Evolutionary conservation across 2,113 vertebrate species (phyloP), one percentile per base, ranked within the genome.

Genomic region (Erythrocercus mccallii): DNA sequence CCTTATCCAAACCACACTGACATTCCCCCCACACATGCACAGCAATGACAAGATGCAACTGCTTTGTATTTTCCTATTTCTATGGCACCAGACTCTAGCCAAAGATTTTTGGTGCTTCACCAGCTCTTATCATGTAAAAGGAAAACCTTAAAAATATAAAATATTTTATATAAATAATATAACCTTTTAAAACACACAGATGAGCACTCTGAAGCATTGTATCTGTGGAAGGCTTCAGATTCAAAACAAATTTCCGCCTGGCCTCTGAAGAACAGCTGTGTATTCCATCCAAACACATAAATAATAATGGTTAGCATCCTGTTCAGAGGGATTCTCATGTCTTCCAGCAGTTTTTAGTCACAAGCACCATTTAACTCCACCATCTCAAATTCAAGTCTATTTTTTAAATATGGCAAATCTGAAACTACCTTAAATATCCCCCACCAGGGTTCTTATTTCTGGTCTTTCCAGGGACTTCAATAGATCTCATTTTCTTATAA

Each of bases 1-100:
- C 40, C 48, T 90, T 90, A 86, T 90, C 82, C 79, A 94, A 94
- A 95, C 58, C 76, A 56, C 72, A 17, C 80, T 86, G 69, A 69
- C 53, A n/a, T 88, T 78, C 60, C 65, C 79, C 69, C 47, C n/a
- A 18, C 88, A 57, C 40, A 20, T 20, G n/a, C 64, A 64, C 9
- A 2, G n/a, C 68, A 69, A 56, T 45, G 88, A 54, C 76, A 66
- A 68, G 69, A 74, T 81, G 56, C 35, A 56, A 64, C 68, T 88
- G 60, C 48, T 95, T 92, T 90, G 18, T 56, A 20, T 66, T 94
- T 94, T 50, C 33, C 15, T 57, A 15, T 2, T 84, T 78, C 31
- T 69, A 31, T 69, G 53, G 40, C 54, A 86, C 21, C 37, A 51
- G 51, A 19, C 31, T 47, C 62, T 9, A 4, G 23, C n/a, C 47